Base-by-base conservation (phyloP, 1,140 invertebrate genomes). In the Coelopa frigida region DNA sequence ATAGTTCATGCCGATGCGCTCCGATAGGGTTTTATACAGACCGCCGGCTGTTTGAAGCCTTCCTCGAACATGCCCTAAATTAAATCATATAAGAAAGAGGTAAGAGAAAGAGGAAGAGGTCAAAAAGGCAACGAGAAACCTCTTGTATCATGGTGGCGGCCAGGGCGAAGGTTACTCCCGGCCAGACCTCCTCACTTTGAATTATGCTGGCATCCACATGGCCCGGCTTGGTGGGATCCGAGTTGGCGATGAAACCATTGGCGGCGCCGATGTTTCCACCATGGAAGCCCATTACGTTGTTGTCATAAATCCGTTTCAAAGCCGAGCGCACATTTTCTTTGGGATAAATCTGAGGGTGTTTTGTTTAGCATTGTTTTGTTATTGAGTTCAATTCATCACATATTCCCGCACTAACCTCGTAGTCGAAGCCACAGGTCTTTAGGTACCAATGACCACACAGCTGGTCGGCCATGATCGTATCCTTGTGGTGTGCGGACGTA, bases 121-220 rank as follows among this genome's bases (percentile, higher is more conserved):
- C 5, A 29, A 39, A 18, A 39, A 11, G 10, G 20, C 5, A 36
- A 36, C 18, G 7, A 36, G 7, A 36, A 15, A 88, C 87, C 77
- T 92, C 85, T 54, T 85, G 79, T 36, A 95, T 82, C 84, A 95
- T 89, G 22, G 82, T 78, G 5, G 91, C 81, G 4, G 89, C 85
- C 3, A 95, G 59, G 3, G 80, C 83, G 62, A 92, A 94, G 0
- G 84, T 85, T 23, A 94, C 86, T 0, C 93, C 93, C 2, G 80
- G 83, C 93, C 93, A 96, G 53, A 89, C 83, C 73, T 96, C 92
- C 71, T 90, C 87, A 56, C 89, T 88, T 73, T 95, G 92, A 48
- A 91, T 71, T 27, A 83, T 83, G 27, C 77, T 78, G 10, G 71
- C 71, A 68, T 95, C 90, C 24, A 85, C 74, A 23, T 72, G 73